A percentile compares a stretch with the other conserved stretches of the same genome.
These are phyloP conservation scores for Heteronetta atricapilla DNA, from an alignment of 2,113 vertebrate species.

Conservation along the genomic window DNA sequence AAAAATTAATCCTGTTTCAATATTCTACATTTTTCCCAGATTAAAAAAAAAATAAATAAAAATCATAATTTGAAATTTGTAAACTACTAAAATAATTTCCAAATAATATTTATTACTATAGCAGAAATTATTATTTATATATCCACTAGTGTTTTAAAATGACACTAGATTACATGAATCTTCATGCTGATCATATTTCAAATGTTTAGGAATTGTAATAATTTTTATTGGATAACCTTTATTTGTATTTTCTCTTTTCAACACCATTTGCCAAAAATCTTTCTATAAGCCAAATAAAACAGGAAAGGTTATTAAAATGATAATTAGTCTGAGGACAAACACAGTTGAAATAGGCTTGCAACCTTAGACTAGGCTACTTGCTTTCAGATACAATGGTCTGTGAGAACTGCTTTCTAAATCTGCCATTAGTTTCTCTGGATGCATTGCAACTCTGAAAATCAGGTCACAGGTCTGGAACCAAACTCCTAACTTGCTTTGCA, in stretches of 20 bases:
- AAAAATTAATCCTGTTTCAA: neutral
- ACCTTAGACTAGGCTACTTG: neutral
- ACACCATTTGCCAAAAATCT: neutral
- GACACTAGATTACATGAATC: neutral
- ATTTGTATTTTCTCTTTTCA: neutral
- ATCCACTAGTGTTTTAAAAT: neutral
- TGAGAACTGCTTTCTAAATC: neutral
- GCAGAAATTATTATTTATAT: neutral
- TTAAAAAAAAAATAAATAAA: neutral
- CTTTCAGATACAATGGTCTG: neutral
- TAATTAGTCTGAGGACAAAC: neutral
- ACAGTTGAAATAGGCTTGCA: neutral
- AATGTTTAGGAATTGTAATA: neutral
- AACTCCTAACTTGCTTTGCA: neutral
- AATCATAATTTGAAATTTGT: neutral
- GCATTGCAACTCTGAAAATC: neutral
- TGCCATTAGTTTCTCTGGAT: neutral
- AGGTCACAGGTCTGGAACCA: neutral
- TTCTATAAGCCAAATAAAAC: neutral
- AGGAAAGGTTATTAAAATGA: neutral
- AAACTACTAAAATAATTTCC: neutral
- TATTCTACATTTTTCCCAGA: neutral
- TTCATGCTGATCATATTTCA: neutral
- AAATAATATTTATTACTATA: neutral
- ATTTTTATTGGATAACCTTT: neutral